These are phyloP conservation scores for Pogoniulus pusillus DNA, from an alignment of 2,797 vertebrate species.

Conservation along the genomic window DNA sequence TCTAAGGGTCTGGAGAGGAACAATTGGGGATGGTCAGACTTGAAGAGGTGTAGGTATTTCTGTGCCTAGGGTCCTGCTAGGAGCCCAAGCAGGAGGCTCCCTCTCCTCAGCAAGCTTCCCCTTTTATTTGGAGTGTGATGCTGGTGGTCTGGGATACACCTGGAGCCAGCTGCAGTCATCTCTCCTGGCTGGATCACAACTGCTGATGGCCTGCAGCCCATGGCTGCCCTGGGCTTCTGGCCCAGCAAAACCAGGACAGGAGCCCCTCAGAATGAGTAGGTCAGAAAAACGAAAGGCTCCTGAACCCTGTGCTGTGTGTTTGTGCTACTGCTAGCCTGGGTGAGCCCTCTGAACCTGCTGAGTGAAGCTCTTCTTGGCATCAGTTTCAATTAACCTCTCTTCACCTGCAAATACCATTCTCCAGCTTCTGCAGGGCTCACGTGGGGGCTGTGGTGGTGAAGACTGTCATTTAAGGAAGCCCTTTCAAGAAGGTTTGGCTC, in stretches of 20 bases:
- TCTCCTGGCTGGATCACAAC: no score
- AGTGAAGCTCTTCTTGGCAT: neutral
- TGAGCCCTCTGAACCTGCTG: neutral
- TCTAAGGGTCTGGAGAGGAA: neutral
- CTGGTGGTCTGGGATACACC: no score
- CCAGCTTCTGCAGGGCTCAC: neutral
- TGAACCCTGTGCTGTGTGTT: neutral
- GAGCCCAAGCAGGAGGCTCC: no score
- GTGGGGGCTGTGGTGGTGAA: neutral
- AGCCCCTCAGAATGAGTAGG: neutral
- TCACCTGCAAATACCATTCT: neutral
- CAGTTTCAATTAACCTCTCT: neutral
- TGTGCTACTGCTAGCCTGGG: neutral
- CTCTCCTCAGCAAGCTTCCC: no score
- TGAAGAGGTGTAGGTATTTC: neutral
- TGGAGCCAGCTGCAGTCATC: no score
- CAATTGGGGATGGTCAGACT: neutral
- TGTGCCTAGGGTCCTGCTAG: neutral
- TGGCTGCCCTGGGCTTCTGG: no score
- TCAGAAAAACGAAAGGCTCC: neutral
- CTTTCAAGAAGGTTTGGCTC: neutral
- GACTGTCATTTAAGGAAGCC: neutral
- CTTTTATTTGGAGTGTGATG: no score
- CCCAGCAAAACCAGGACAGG: no score
- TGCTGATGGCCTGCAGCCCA: no score